These are phyloP conservation scores for Campylorhamphus procurvoides DNA, from an alignment of 2,113 vertebrate species.

Conservation along the genomic window DNA sequence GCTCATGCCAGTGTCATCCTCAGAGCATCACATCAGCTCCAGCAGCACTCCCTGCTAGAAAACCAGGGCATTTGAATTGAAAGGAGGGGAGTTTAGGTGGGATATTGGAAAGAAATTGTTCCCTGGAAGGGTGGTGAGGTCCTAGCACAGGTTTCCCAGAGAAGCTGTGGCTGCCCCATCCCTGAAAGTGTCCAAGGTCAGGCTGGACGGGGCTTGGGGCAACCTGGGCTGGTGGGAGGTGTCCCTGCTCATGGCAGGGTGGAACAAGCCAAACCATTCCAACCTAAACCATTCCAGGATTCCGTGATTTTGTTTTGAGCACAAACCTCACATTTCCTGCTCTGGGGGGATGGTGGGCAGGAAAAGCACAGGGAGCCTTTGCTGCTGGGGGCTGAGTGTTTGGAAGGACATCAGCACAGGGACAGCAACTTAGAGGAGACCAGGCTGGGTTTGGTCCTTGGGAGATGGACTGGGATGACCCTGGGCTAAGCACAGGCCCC, in stretches of 20 bases:
- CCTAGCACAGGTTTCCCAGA: background rate
- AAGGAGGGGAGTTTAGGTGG: background rate
- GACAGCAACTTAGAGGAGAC: rapidly evolving
- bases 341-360: rapidly evolving
- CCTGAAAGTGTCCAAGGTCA: rapidly evolving
- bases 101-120: background rate
- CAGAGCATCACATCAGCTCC: background rate
- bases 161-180: background rate
- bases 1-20: background rate
- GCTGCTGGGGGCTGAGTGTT: rapidly evolving
- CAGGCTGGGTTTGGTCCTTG: rapidly evolving
- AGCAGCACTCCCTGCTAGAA: background rate
- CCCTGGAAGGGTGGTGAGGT: background rate
- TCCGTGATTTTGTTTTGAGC: background rate
- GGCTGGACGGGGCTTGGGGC: rapidly evolving
- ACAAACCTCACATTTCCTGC: background rate
- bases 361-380: background rate
- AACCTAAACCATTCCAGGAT: background rate
- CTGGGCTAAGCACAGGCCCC: rapidly evolving
- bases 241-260: background rate
- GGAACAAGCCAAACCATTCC: background rate
- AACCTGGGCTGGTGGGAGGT: rapidly evolving
- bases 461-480: background rate
- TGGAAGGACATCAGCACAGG: rapidly evolving
- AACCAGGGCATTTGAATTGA: rapidly evolving